Conservation (phyloP, 1,140 invertebrate genomes). For the Ceratina australensis region DNA sequence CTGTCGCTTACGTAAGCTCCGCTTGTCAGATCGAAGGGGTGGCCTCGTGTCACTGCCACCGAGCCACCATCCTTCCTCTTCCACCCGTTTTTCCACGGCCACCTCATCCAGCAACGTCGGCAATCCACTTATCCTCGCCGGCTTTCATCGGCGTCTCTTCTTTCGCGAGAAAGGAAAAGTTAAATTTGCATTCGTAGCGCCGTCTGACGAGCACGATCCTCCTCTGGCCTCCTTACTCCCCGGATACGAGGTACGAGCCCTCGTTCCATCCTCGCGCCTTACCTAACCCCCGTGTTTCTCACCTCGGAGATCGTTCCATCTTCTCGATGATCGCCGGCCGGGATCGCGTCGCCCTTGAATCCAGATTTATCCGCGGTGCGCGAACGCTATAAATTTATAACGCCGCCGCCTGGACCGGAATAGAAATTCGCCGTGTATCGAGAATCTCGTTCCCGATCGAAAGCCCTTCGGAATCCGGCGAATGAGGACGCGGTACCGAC, state of each 20-base stretch:
- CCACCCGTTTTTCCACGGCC: constrained; percentile 5
- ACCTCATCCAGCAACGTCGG: constrained; percentile 12
- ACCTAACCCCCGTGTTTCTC: not conserved
- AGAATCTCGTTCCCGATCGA: not conserved
- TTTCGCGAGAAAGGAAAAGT: constrained; percentile 53
- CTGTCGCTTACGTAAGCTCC: constrained; percentile 56
- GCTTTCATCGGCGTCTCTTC: constrained; percentile 44
- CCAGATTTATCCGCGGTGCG: constrained; percentile 49
- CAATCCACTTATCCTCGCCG: constrained; percentile 13
- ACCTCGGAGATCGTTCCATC: not conserved
- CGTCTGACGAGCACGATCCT: not conserved
- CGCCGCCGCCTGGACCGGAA: constrained; percentile 26
- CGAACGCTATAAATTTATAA: constrained; percentile 61
- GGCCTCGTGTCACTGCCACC: not conserved
- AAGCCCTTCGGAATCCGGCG: not conserved
- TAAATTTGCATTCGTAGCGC: constrained; percentile 58
- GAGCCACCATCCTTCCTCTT: not conserved
- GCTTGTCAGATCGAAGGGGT: constrained; percentile 41
- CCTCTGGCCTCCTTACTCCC: not conserved
- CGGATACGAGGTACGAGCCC: too few relatives aligned
- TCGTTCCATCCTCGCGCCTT: not conserved
- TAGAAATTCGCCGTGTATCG: constrained; percentile 44
- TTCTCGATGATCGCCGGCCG: not conserved
- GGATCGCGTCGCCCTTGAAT: constrained; percentile 42
- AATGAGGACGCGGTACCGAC: constrained; percentile 1